Evolutionary conservation across 2,797 vertebrate species (phyloP), one percentile per base, ranked within the genome.

Genomic region (Siniperca scherzeri): DNA sequence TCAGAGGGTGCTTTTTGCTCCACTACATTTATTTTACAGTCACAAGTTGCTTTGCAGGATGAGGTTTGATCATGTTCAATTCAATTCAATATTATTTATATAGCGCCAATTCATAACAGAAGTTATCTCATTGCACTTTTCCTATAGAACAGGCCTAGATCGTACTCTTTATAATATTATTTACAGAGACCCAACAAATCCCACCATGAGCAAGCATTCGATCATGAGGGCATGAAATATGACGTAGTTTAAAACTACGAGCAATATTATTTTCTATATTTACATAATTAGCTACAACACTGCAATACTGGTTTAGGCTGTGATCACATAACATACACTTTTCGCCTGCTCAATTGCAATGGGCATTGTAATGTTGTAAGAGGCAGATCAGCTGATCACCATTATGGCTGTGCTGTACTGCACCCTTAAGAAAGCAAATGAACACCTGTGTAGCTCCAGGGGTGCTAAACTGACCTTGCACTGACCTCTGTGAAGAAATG

Each of bases 401-500:
- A 14, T 52, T 11, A 36, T 53, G 30, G 42, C 17, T 42, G 21
- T 42, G 59, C 33, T 64, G 16, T 22, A 21, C 38, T 77, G 21
- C 62, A 70, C 3, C 44, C 22, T 55, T 36, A 27, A 55, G 33
- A 38, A 70, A 64, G 42, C 69, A 74, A 27, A 38, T 56, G 7
- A 64, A 17, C 25, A 42, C 36, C 52, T 48, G 36, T 7, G 8
- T 40, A 12, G 48, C 66, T 57, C 38, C 46, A 46, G 62, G 62
- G 55, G 2, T 0, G 7, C 14, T 30, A 33, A 68, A 3, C 27
- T 81, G 50, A 66, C 50, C 67, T 71, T 36, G 46, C 27, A 10
- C 17, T 68, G 38, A 67, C 62, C 53, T 67, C n/a, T 33, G 2
- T 53, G 53, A 72, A 25, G 44, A 60, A 21, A 55, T 68, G 30